Evolutionary conservation across 2,113 vertebrate species (phyloP).

Genomic region (Phylloscopus whistleri): DNA sequence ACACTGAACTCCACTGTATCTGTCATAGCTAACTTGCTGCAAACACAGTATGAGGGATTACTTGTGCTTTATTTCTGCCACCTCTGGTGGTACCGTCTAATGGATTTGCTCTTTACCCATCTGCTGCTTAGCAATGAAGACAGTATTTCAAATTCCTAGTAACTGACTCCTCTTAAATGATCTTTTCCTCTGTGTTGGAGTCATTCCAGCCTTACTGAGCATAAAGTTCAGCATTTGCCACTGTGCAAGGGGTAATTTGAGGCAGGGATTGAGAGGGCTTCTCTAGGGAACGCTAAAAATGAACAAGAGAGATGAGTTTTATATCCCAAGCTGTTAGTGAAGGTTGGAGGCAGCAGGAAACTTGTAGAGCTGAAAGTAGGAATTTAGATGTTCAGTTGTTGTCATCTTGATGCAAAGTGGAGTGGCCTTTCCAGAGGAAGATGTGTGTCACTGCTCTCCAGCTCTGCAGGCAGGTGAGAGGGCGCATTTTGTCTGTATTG

Average conservation of each 20-base stretch:
- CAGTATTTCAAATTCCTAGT: background rate
- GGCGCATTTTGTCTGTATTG: background rate
- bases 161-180: background rate
- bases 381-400: background rate
- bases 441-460: background rate
- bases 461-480: accelerated
- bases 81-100: background rate
- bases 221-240: background rate
- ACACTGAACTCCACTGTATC: background rate
- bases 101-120: background rate
- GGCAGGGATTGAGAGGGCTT: background rate
- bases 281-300: background rate
- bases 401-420: background rate
- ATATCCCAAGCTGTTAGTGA: background rate
- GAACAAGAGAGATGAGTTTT: background rate
- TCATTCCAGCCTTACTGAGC: background rate
- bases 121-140: background rate
- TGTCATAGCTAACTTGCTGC: background rate
- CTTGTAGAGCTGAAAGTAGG: background rate
- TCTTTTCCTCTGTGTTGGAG: background rate
- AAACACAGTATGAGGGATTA: background rate
- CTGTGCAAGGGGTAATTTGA: background rate
- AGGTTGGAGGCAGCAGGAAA: background rate
- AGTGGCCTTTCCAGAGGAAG: background rate
- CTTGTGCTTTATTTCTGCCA: background rate